Evolutionary conservation across 1,140 invertebrate species (phyloP), one percentile per base, ranked within the genome.

Genomic region (Bradysia coprophila): DNA sequence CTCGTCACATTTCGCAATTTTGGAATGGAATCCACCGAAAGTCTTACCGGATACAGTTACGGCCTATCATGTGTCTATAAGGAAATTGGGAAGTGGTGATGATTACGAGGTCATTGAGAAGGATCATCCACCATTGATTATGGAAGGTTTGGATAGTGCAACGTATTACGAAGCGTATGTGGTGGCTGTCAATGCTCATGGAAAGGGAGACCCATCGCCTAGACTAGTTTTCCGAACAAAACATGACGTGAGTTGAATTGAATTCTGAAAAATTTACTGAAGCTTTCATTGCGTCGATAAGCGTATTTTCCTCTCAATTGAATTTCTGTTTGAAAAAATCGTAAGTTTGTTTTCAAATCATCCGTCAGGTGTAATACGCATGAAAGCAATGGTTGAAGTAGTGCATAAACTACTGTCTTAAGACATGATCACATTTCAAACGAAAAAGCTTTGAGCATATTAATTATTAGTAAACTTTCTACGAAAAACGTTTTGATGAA

Each of bases 91-190:
- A 18, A 58, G 56, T 13, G 65, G 60, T 3, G 58, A 69, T 28
- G 65, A 67, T 40, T 73, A 73, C 49, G 56, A 62, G 23, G 55
- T 57, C 2, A 52, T 72, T n/a, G 60, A 65, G 44, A 68, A 65
- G 63, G 61, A 72, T 16, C 71, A 72, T 47, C 73, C 78, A 21
- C 82, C 83, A 5, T 78, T 71, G 49, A 73, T 88, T 43, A 55
- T 87, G 43, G 79, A 84, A 61, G 69, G 74, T 47, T 62, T 88
- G 19, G 68, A 76, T 48, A 71, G 76, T 5, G 73, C 77, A 51
- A 73, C 74, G 2, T 71, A 80, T 48, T 87, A 89, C 54, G 84
- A 89, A 57, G 77, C 83, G 43, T 87, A 74, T 51, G 74, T 87
- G 15, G 75, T 79, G 49, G 81, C 82, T n/a, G 70, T 78, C 19